Conservation (phyloP, 2,113 vertebrate genomes). For the Phaethornis superciliosus region DNA sequence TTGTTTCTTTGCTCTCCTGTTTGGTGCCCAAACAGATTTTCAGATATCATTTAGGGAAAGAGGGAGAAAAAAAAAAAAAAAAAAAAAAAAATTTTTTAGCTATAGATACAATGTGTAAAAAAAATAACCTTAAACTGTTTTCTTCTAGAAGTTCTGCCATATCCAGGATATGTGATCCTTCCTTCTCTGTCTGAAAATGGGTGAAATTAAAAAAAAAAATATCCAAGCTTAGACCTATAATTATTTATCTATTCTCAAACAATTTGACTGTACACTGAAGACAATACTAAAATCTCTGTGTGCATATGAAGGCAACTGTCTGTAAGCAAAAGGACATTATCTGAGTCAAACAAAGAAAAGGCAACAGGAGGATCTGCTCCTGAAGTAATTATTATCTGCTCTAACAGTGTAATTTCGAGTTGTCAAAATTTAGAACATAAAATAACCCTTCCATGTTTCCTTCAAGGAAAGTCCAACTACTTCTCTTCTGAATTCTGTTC, state of each 20-base stretch:
- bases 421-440: not conserved
- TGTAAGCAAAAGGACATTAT: conserved; percentile 5
- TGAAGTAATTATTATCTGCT: not conserved
- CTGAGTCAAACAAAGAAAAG: not conserved
- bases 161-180: not conserved
- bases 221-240: not conserved
- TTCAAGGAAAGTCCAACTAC: not conserved
- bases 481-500: not conserved
- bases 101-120: not conserved
- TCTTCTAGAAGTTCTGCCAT: not conserved
- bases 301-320: not conserved
- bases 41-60: not conserved
- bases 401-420: not conserved
- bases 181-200: not conserved
- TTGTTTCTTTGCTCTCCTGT: not conserved
- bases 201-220: not conserved
- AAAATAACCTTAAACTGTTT: not conserved
- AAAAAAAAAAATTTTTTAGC: not conserved
- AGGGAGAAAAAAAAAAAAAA: not conserved
- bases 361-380: not conserved
- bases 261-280: not conserved
- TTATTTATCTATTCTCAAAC: not conserved
- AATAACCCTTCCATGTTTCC: not conserved
- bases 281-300: not conserved
- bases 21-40: not conserved